Evolutionary conservation across 2,797 vertebrate genomes (phyloP), one percentile per base, ranked within the genome.

Genomic region (Sebastes taczanowskii): DNA sequence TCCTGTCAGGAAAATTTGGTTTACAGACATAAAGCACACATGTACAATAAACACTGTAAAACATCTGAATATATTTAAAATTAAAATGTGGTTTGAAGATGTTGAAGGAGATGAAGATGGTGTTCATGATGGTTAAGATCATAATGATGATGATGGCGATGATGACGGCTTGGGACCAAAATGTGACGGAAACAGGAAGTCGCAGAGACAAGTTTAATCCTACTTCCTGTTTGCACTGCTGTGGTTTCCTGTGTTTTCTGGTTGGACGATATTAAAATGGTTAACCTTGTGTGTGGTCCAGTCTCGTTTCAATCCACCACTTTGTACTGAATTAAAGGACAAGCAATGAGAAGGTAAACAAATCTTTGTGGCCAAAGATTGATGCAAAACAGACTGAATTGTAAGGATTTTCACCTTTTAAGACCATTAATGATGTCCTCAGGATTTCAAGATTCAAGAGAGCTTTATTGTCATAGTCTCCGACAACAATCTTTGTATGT

Each of bases 191-290:
- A 75, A 83, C 73, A 87, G 87, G 85, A 86, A 87, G 87, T 80
- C 9, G 30, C 58, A 53, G 49, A 62, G 25, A 68, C 78, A 42
- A 64, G 56, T 76, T 85, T 34, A 53, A 70, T 69, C 75, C 80
- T 63, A 88, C 78, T 91, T 92, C 88, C 91, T 93, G 91, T 92
- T 89, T 88, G 72, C 83, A 74, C 87, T 81, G 79, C 78, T 88
- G 89, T 90, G 82, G 63, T 88, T 89, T 89, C 78, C 85, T 90
- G 88, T 93, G 86, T 86, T 89, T 91, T 85, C 78, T 87, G 86
- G 68, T 81, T 77, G 89, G 86, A 89, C 22, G 16, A 82, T 77
- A 94, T 90, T 93, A 92, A 94, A 92, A 63, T 68, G 67, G 67
- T 88, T 85, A 88, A 84, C 59, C 78, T 68, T 55, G 73, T 66